Conservation (phyloP, 2,797 vertebrate species). For the Cossypha caffra region DNA sequence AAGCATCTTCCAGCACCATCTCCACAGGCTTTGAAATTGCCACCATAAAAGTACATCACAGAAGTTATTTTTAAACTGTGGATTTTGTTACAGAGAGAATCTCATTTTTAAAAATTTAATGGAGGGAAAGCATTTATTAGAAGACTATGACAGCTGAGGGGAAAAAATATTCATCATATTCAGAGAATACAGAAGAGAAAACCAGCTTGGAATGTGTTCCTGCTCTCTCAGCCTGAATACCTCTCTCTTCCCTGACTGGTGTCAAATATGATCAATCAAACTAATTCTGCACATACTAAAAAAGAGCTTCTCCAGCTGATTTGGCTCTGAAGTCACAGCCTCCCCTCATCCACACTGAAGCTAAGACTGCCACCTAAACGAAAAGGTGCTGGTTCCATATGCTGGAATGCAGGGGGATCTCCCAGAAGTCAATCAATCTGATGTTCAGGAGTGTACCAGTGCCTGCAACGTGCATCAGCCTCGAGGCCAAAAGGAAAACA, state of each 20-base stretch:
- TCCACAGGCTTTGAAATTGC: slow-evolving; percentile 52
- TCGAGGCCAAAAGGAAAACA: not conserved
- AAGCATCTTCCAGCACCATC: slow-evolving; percentile 21
- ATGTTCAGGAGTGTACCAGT: not conserved
- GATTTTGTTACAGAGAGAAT: slow-evolving; percentile 18
- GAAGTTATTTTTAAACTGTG: slow-evolving; percentile 47
- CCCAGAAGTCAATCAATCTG: not conserved
- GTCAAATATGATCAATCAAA: slow-evolving; percentile 56
- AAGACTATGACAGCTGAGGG: slow-evolving; percentile 22
- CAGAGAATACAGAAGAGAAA: not conserved
- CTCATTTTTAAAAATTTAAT: slow-evolving; percentile 40
- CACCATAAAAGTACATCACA: slow-evolving; percentile 49
- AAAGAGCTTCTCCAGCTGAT: not conserved
- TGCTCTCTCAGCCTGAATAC: slow-evolving; percentile 22
- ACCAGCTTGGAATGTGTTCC: slow-evolving; percentile 21
- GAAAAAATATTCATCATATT: slow-evolving; percentile 31
- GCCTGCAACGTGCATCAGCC: not conserved
- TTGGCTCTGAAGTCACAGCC: not conserved
- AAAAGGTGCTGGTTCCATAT: not conserved
- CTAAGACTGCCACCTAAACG: not conserved
- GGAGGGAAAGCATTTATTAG: slow-evolving; percentile 39
- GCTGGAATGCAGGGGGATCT: not conserved
- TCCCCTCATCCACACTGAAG: not conserved
- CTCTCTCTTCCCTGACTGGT: slow-evolving; percentile 16
- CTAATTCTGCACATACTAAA: slow-evolving; percentile 32